Conservation (phyloP, 2,113 vertebrate species). For the Bambusicola thoracicus region DNA sequence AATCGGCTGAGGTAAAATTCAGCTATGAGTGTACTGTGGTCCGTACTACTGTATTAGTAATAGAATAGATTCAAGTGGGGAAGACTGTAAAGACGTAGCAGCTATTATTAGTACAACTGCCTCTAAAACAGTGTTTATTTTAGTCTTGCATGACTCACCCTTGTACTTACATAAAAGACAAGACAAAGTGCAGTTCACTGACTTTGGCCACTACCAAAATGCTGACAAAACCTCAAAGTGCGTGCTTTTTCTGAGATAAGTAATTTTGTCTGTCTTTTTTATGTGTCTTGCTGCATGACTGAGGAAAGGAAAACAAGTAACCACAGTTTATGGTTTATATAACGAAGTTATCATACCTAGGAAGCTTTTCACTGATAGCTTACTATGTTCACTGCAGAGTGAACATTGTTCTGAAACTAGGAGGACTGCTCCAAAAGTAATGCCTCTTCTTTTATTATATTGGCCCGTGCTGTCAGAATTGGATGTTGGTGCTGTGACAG, state of each 20-base stretch:
- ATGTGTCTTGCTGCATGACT: not conserved
- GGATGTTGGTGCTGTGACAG: no score
- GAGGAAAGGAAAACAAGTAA: not conserved
- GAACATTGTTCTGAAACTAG: not conserved
- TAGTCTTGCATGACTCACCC: constrained; percentile 65
- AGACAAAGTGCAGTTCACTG: constrained; percentile 61
- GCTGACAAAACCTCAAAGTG: constrained; percentile 18
- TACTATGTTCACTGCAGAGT: not conserved
- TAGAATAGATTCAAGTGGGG: not conserved
- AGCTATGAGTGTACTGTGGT: not conserved
- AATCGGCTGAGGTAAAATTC: not conserved
- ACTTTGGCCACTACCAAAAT: constrained; percentile 58
- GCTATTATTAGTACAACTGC: constrained; percentile 61
- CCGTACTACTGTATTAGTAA: constrained; percentile 2
- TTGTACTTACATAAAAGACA: constrained; percentile 63
- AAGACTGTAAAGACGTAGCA: constrained; percentile 13
- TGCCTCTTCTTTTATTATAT: not conserved
- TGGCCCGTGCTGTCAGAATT: no score
- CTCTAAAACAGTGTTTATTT: constrained; percentile 68
- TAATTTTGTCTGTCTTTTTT: not conserved
- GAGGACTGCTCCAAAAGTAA: not conserved
- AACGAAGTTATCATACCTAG: not conserved
- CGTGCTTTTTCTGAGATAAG: not conserved
- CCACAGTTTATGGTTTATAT: not conserved
- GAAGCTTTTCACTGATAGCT: not conserved